Percentiles rank a stretch among this genome's conserved stretches.
Conservation (phyloP, 2,113 vertebrate genomes). For the Chaetodon auriga region DNA sequence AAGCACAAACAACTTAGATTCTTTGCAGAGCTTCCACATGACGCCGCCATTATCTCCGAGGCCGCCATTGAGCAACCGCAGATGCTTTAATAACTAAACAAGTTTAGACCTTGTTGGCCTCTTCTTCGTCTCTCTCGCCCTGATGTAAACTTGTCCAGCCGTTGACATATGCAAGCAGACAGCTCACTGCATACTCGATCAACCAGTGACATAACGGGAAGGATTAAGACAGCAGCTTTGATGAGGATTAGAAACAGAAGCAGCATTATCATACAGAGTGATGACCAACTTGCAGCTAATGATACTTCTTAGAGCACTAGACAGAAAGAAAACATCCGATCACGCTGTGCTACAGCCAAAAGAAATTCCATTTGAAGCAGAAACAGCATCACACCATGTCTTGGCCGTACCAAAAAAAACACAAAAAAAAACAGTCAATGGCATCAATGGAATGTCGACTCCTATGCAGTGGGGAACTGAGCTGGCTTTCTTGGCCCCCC, state of each 20-base stretch:
- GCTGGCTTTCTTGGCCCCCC: conserved; percentile 53
- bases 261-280: not conserved
- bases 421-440: conserved; percentile 38
- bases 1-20: conserved; percentile 11
- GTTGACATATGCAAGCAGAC: conserved; percentile 9
- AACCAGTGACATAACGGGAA: not conserved
- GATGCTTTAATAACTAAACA: not conserved
- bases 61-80: not conserved
- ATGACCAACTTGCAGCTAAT: conserved; percentile 11
- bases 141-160: conserved; percentile 1
- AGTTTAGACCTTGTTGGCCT: not conserved
- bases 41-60: not conserved
- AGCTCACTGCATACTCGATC: not conserved
- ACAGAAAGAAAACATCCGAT: not conserved
- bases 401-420: not conserved
- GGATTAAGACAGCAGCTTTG: conserved; percentile 20
- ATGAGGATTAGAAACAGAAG: conserved; percentile 18
- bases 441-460: conserved; percentile 60
- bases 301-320: not conserved
- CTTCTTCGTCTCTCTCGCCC: not conserved
- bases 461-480: conserved; percentile 19
- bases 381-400: conserved; percentile 26
- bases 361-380: not conserved
- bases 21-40: not conserved
- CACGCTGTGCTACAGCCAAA: not conserved